A percentile compares a stretch with the other conserved stretches of the same genome.
These are phyloP conservation scores for Spinus olivaceus DNA, from an alignment of 2,797 vertebrate genomes.

Conservation along the genomic window DNA sequence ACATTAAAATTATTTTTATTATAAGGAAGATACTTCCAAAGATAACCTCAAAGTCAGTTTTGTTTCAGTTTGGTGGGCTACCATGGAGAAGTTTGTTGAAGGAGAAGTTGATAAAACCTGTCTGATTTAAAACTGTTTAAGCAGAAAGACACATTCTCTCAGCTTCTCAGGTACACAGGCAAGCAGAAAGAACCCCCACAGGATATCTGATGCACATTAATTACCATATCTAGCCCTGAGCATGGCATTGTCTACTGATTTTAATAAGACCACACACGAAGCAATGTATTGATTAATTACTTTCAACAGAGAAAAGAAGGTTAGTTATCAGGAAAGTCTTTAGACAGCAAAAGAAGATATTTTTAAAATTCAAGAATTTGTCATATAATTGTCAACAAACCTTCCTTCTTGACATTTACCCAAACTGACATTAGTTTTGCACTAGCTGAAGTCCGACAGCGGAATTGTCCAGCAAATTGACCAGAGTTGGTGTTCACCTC, in stretches of 20 bases:
- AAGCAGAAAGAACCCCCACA: not conserved
- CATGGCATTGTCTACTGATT: not conserved
- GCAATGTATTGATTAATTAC: not conserved
- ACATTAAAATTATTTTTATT: not conserved
- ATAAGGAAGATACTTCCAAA: not conserved
- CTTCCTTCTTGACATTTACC: constrained; percentile 77
- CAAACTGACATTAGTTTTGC: constrained; percentile 76
- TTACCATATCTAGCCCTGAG: not conserved
- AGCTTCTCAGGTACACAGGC: not conserved
- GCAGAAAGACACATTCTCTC: not conserved
- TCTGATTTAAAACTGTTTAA: not conserved
- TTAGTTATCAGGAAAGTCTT: not conserved
- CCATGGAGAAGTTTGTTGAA: not conserved
- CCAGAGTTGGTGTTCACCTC: constrained; percentile 78
- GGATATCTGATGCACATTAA: not conserved
- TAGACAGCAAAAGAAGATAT: not conserved
- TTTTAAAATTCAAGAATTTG: constrained; percentile 35
- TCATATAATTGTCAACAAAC: constrained; percentile 68
- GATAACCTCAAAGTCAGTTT: not conserved
- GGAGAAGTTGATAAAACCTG: not conserved
- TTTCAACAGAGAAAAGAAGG: not conserved
- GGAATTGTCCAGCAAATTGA: constrained; percentile 74
- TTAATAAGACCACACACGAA: not conserved
- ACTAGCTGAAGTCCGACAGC: constrained; percentile 71
- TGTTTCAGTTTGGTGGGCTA: not conserved